Evolutionary conservation across 2,797 vertebrate species (phyloP).

Genomic region (Sebastes itinus): DNA sequence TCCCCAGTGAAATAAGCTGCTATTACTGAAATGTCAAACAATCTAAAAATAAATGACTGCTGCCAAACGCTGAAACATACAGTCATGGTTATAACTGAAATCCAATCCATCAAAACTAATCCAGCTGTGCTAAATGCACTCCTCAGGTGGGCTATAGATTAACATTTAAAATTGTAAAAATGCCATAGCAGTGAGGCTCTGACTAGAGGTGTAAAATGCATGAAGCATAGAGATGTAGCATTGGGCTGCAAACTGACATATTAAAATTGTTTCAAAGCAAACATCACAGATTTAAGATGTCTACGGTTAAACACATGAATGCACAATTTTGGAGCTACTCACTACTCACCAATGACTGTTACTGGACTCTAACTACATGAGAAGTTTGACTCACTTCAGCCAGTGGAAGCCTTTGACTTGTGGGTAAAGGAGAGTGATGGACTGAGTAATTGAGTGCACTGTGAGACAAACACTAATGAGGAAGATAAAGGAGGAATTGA

Average conservation of each 20-base stretch:
- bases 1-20: neutral
- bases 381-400: constrained; percentile 38
- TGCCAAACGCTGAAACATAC: constrained; percentile 15
- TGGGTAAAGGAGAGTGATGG: constrained; percentile 52
- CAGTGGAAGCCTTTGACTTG: constrained; percentile 49
- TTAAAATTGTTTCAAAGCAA: neutral
- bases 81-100: constrained; percentile 33
- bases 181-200: neutral
- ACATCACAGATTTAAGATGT: neutral
- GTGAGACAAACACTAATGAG: constrained; percentile 70
- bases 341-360: constrained; percentile 20
- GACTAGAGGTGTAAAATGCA: neutral
- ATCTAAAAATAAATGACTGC: constrained; percentile 31
- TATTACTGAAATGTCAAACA: constrained; percentile 31
- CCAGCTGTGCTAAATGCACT: constrained; percentile 27
- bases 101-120: constrained; percentile 47
- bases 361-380: constrained; percentile 9
- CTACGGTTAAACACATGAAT: constrained; percentile 3
- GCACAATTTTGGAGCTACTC: neutral
- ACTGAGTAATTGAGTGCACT: constrained; percentile 63
- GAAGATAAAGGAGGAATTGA: constrained; percentile 66
- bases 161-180: constrained; percentile 45
- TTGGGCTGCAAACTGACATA: neutral
- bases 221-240: neutral
- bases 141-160: constrained; percentile 31